These are phyloP conservation scores for Gobionotothen gibberifrons DNA, from an alignment of 2,797 vertebrate genomes.

Conservation along the genomic window DNA sequence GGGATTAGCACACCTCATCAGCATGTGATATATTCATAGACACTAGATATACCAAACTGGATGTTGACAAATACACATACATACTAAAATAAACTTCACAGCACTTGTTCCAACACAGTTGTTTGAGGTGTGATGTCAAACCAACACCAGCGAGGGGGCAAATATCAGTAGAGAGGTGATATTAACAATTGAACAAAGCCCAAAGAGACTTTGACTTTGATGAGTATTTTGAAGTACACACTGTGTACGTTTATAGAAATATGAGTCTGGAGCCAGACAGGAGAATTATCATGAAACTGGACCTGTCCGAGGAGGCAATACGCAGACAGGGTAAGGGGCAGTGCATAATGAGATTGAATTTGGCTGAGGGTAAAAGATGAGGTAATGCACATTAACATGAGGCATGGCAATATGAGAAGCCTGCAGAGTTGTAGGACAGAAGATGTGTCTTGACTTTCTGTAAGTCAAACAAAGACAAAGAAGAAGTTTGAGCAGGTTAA, in stretches of 20 bases:
- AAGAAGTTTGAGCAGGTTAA: background rate
- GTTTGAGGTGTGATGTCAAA: constrained; percentile 11
- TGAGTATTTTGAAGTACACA: background rate
- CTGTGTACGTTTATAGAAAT: background rate
- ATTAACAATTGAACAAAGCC: background rate
- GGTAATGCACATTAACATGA: background rate
- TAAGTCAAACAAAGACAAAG: background rate
- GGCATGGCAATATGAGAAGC: too few species aligned
- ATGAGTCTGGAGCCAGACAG: background rate
- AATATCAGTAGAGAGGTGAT: constrained; percentile 28
- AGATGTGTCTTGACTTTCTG: background rate
- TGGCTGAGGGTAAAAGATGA: background rate
- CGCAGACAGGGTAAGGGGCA: background rate
- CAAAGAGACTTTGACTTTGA: constrained; percentile 4
- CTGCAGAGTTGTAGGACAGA: background rate
- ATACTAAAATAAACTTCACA: background rate
- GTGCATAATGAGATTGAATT: background rate
- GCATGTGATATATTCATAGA: constrained; percentile 20
- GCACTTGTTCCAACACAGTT: background rate
- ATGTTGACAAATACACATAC: background rate
- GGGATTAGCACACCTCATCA: constrained; percentile 27
- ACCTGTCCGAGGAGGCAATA: background rate
- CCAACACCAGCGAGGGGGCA: constrained; percentile 8
- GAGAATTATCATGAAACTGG: background rate
- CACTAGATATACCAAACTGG: background rate